A percentile compares a stretch with the other conserved stretches of the same genome.
Evolutionary conservation across 2,113 vertebrate genomes (phyloP).

Genomic region (Eptesicus fuscus): DNA sequence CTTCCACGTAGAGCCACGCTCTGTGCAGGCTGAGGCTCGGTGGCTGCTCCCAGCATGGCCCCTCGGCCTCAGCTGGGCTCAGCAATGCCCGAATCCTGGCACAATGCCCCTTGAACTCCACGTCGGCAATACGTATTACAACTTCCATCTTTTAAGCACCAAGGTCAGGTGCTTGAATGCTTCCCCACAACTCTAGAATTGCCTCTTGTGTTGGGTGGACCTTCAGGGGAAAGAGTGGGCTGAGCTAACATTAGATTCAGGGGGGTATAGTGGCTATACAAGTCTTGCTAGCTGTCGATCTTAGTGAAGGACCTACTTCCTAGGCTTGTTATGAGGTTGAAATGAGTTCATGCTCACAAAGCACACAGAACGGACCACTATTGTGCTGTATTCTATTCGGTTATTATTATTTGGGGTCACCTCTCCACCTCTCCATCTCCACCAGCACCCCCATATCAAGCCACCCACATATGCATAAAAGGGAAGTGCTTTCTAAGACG

Average conservation of each 20-base stretch:
- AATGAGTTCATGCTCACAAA: neutral
- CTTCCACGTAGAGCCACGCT: rapidly evolving
- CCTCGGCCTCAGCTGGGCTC: neutral
- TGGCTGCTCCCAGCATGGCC: neutral
- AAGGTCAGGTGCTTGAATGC: rapidly evolving
- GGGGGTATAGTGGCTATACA: rapidly evolving
- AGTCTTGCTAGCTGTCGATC: rapidly evolving
- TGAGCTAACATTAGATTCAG: no score
- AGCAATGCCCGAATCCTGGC: rapidly evolving
- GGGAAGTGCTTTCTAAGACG: neutral
- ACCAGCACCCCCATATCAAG: neutral
- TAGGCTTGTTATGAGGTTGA: neutral
- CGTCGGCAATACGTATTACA: rapidly evolving
- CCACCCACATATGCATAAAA: neutral
- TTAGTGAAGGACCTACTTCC: neutral
- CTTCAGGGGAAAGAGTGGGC: no score
- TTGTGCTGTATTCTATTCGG: neutral
- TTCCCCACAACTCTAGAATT: rapidly evolving
- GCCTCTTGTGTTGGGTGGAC: neutral
- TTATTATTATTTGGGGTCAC: no score
- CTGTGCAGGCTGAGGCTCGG: rapidly evolving
- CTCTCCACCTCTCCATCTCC: no score
- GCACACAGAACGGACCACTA: rapidly evolving
- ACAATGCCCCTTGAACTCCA: neutral
- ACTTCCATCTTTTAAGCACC: rapidly evolving